Evolutionary conservation across 2,113 vertebrate species (phyloP), one percentile per base, ranked within the genome.

Genomic region (Catharus bicknelli): DNA sequence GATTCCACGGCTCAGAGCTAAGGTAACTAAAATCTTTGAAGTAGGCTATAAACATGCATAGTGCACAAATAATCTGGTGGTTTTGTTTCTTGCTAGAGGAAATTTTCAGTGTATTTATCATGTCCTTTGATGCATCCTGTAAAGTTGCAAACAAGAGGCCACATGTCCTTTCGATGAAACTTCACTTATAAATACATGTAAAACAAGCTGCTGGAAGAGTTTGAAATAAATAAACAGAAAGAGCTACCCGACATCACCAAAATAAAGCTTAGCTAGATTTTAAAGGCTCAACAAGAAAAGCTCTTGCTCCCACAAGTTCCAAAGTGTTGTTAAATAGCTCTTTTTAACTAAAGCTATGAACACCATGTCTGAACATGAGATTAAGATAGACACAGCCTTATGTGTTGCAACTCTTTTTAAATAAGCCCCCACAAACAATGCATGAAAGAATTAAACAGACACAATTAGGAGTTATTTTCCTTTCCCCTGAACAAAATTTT

Each of bases 131-230:
- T 96, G 95, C 87, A 76, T 26, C 42, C 50, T 77, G 51, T 84
- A 95, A 91, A 96, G 96, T 85, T 94, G 78, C 74, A 74, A 93
- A 61, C 92, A 96, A 95, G 94, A 97, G 84, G 95, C 92, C 96
- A 91, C 90, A 93, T 40, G 95, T 62, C 77, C 87, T 95, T 90
- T 95, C 48, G 26, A 93, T 95, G 95, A 96, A 97, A 96, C 86
- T 96, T 93, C 59, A 78, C 66, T 88, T 94, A 86, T 84, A 92
- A 79, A 86, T 88, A 90, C 67, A 79, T 95, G 82, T n/a, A 96
- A 95, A 94, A 72, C n/a, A 97, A 94, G 92, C 53, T 86, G 66
- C 90, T 96, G 86, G 85, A 95, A 89, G 57, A 85, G 55, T 76
- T 50, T 73, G 82, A 57, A 95, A 95, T 80, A 97, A 86, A 96